phyloP scores from a whole-genome alignment of 2,888 invertebrate species.

The Aphrophora alni region DNA sequence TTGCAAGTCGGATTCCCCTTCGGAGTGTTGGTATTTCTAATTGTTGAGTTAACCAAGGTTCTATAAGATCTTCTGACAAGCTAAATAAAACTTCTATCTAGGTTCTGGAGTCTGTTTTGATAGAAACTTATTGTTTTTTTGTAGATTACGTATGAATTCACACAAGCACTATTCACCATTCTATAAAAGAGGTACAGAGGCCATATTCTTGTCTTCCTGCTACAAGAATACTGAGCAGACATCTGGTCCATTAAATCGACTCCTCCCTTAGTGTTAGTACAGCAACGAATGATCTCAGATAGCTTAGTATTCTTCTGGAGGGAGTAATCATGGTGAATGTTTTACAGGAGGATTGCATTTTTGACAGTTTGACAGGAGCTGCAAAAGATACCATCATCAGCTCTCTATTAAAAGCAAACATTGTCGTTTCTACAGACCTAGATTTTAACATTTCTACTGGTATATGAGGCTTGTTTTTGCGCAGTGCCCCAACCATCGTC shows the following conservation, averaged over 20 bases:
- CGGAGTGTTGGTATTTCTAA: no score
- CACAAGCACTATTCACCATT: conserved; percentile 14
- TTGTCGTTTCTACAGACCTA: background rate
- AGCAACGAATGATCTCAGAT: conserved; percentile 7
- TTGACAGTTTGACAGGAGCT: background rate
- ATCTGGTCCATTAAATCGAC: conserved; percentile 19
- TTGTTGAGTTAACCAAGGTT: no score
- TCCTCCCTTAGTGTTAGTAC: background rate
- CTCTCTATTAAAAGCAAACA: conserved; percentile 18
- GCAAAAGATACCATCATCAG: conserved; percentile 7
- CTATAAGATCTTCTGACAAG: no score
- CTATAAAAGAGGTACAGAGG: conserved; percentile 2
- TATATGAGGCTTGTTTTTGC: conserved; percentile 4
- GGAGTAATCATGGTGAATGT: conserved; percentile 12
- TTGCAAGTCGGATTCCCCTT: no score
- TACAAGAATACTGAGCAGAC: conserved; percentile 13
- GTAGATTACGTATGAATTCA: conserved; percentile 21
- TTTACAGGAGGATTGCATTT: background rate
- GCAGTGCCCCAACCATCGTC: conserved; percentile 12
- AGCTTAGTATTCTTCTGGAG: background rate
- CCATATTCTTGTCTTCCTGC: conserved; percentile 22
- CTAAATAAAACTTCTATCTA: no score
- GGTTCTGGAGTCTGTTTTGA: no score
- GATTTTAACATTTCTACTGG: conserved; percentile 9
- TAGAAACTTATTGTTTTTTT: no score